Evolutionary conservation across 2,797 vertebrate genomes (phyloP), one percentile per base, ranked within the genome.

Genomic region (Sorex maritimensis): DNA sequence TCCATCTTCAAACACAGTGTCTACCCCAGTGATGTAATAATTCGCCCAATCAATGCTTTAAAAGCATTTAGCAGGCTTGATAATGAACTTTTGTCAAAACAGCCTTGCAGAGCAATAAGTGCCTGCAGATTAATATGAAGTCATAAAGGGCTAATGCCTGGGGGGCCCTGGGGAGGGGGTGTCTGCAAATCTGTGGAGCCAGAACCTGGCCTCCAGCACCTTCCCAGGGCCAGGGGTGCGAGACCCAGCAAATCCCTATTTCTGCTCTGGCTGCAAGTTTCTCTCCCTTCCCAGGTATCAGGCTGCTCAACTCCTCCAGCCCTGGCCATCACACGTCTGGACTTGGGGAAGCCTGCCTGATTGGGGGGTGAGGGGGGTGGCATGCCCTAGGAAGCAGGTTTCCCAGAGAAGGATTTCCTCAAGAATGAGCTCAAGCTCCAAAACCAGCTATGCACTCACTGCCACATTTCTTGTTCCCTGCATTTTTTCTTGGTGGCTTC

Each of bases 1-100:
- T 99, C 98, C 98, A 98, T 99, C 99, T 99, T 98, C 98, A 98
- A 98, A 98, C 98, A 97, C 97, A 96, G 96, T 97, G 97, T 98
- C 98, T 98, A 98, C 98, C 98, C 98, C 97, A 89, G 92, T 98
- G 98, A 98, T 98, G 98, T 99, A 99, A 99, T 99, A 99, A 99
- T 99, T 99, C 98, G 98, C 98, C 98, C 98, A 99, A 99, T 99
- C 99, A 98, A 99, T 99, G 99, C 98, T 99, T 99, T 99, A 99
- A 99, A 99, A 99, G 98, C 99, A 99, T 99, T 99, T 99, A 99
- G 98, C 98, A 98, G 98, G 98, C 98, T 98, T 98, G 98, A 98
- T 99, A 99, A 99, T 99, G 98, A 99, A 99, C 98, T 98, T 99
- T 98, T 98, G 98, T 99, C 98, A 99, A 98, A 99, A 99, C 98